Percentiles rank a stretch among this genome's conserved stretches.
Conservation (phyloP, 2,113 vertebrate genomes). For the Ranitomeya imitator region DNA sequence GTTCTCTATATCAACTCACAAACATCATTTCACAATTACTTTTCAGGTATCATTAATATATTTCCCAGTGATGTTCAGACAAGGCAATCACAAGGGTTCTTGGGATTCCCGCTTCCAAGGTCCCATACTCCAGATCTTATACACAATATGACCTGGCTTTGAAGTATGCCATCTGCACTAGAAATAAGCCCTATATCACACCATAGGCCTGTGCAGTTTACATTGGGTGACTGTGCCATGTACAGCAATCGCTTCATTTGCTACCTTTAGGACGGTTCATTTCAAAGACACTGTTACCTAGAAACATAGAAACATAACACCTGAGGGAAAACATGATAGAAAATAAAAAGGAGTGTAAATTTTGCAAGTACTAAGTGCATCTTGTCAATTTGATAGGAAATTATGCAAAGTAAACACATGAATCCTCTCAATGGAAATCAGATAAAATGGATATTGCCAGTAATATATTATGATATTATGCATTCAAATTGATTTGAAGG, state of each 20-base stretch:
- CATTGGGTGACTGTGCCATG: not conserved
- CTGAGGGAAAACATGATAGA: not conserved
- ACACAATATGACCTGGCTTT: not conserved
- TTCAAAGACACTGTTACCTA: not conserved
- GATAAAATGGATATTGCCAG: conserved; percentile 5
- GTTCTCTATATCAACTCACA: not conserved
- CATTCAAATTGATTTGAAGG: not conserved
- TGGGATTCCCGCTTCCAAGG: too few species aligned
- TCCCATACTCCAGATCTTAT: not conserved
- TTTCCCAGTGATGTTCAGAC: not conserved
- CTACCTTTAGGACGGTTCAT: not conserved
- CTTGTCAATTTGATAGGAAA: conserved; percentile 4
- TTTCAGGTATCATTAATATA: not conserved
- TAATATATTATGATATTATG: conserved; percentile 14
- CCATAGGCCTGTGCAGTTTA: too few species aligned
- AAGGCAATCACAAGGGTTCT: too few species aligned
- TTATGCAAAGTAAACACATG: conserved; percentile 9
- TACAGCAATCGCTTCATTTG: not conserved
- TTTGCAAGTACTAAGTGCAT: not conserved
- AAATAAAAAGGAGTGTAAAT: not conserved
- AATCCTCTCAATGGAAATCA: not conserved
- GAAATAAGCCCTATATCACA: too few species aligned
- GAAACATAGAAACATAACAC: not conserved
- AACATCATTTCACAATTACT: not conserved
- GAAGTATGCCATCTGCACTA: not conserved